These are phyloP conservation scores for Pocota personata DNA, from an alignment of 2,888 invertebrate genomes.

Conservation along the genomic window DNA sequence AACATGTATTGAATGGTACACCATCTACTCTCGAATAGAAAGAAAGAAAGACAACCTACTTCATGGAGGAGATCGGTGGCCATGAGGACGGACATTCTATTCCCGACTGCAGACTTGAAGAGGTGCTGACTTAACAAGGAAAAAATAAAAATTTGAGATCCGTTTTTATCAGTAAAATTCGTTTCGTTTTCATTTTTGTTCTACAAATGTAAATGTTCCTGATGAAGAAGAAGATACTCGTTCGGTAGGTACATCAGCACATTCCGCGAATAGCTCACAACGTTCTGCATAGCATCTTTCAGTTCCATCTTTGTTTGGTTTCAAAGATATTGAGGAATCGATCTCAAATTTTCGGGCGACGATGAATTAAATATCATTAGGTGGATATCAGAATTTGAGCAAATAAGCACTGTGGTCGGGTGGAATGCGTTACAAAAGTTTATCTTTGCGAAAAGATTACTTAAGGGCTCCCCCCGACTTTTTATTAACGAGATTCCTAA, in stretches of 20 bases:
- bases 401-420: not conserved
- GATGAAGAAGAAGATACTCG: not conserved
- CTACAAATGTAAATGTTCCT: not conserved
- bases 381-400: slow-evolving; percentile 1
- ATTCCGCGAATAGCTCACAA: not conserved
- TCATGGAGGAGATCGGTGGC: too few species aligned
- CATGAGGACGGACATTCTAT: too few species aligned
- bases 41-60: too few species aligned
- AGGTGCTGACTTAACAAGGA: too few species aligned
- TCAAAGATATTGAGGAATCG: not conserved
- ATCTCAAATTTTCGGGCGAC: not conserved
- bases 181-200: too few species aligned
- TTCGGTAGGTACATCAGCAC: not conserved
- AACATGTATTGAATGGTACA: too few species aligned
- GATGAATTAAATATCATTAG: not conserved
- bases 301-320: not conserved
- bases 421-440: slow-evolving; percentile 5
- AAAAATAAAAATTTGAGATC: too few species aligned
- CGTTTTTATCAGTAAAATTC: too few species aligned
- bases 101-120: too few species aligned
- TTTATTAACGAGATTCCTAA: not conserved
- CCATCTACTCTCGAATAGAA: too few species aligned
- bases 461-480: slow-evolving; percentile 2
- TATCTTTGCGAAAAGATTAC: slow-evolving; percentile 11
- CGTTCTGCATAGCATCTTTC: not conserved